Conservation (phyloP, 1,140 invertebrate species). For the Diabrotica virgifera region DNA sequence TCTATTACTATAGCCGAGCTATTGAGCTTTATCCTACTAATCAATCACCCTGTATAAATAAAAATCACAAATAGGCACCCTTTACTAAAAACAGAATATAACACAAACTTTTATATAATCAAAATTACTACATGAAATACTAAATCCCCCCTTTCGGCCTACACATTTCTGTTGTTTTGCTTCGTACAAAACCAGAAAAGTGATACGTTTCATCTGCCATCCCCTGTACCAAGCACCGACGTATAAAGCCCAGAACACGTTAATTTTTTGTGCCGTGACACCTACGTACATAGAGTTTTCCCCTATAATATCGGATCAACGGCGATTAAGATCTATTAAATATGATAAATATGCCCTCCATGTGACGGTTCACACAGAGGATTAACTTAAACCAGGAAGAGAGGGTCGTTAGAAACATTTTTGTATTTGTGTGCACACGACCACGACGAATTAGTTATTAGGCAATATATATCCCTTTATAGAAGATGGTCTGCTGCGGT, state of each 20-base stretch:
- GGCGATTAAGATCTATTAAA: constrained; percentile 26
- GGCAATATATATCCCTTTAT: not conserved
- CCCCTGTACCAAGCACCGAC: not conserved
- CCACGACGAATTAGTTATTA: constrained; percentile 7
- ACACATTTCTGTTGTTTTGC: too few species aligned
- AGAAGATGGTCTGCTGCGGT: too few species aligned
- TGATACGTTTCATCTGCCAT: not conserved
- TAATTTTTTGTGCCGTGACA: not conserved
- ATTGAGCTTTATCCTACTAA: too few species aligned
- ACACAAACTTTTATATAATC: too few species aligned
- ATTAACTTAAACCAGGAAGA: constrained; percentile 22
- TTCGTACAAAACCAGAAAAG: too few species aligned
- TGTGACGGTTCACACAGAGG: constrained; percentile 22
- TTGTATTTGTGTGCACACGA: constrained; percentile 16
- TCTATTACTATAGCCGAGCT: too few species aligned
- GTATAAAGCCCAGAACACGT: not conserved
- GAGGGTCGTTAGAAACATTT: constrained; percentile 8
- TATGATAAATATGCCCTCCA: constrained; percentile 24
- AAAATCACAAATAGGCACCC: too few species aligned
- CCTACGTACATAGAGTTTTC: constrained; percentile 5
- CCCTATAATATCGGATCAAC: constrained; percentile 14
- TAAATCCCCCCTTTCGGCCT: too few species aligned
- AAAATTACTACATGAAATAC: too few species aligned
- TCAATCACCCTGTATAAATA: too few species aligned
- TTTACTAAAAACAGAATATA: too few species aligned